Percentiles rank a stretch among this genome's conserved stretches.
Evolutionary conservation across 1,140 invertebrate species (phyloP).

Genomic region (Araneus ventricosus): DNA sequence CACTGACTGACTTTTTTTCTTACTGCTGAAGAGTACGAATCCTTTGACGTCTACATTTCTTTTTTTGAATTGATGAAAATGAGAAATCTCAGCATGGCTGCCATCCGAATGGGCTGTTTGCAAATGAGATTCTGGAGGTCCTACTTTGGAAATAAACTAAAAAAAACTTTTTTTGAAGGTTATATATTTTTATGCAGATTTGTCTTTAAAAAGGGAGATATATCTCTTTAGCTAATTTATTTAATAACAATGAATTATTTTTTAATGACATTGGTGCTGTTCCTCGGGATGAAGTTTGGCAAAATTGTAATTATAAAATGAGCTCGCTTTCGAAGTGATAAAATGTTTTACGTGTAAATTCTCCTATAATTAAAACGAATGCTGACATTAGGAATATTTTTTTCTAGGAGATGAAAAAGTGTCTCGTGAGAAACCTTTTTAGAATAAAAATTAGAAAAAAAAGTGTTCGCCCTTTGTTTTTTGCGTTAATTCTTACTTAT

Average conservation of each 20-base stretch:
- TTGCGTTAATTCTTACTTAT: too few relatives aligned
- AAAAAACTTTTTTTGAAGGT: too few relatives aligned
- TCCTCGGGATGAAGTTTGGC: neutral
- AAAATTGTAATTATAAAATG: neutral
- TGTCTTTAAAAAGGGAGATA: too few relatives aligned
- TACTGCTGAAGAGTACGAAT: neutral
- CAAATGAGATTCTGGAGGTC: neutral
- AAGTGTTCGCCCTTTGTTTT: too few relatives aligned
- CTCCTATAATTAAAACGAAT: neutral
- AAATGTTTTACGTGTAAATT: neutral
- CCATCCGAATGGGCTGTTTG: neutral
- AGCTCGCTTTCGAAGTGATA: neutral
- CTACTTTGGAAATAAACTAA: too few relatives aligned
- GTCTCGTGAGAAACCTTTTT: too few relatives aligned
- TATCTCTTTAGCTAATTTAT: too few relatives aligned
- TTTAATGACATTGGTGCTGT: too few relatives aligned
- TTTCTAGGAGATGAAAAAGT: too few relatives aligned
- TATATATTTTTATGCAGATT: too few relatives aligned
- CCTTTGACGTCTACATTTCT: neutral
- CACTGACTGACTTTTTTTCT: constrained; percentile 1
- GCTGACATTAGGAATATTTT: neutral
- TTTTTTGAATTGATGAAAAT: neutral
- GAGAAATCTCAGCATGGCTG: neutral
- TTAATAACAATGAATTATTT: too few relatives aligned
- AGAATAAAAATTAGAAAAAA: too few relatives aligned